A percentile compares a stretch with the other conserved stretches of the same genome.
phyloP scores from a whole-genome alignment of 2,888 invertebrate species.

The Drosophila buzzatii region DNA sequence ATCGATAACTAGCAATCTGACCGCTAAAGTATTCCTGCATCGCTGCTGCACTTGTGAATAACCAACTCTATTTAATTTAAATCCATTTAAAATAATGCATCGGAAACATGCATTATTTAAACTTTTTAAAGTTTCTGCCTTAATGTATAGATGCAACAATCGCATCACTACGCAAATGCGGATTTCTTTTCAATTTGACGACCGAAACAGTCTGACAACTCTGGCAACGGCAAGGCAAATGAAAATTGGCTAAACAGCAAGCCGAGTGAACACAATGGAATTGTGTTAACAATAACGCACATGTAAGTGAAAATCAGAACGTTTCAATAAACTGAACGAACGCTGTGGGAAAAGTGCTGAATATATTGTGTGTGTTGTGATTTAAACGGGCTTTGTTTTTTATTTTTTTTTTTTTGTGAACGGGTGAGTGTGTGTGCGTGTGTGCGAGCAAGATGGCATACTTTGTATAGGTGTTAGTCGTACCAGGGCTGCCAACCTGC shows the following conservation, averaged over 20 bases:
- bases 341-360: conserved; percentile 24
- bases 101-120: too few species aligned
- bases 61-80: neutral
- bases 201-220: conserved; percentile 39
- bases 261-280: conserved; percentile 65
- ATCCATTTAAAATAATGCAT: neutral
- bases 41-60: neutral
- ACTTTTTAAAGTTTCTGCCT: neutral
- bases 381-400: conserved; percentile 49
- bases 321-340: conserved; percentile 3
- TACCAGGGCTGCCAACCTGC: conserved; percentile 39
- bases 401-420: conserved; percentile 39
- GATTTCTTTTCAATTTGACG: conserved; percentile 22
- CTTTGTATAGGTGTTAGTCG: conserved; percentile 40
- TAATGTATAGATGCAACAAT: conserved; percentile 20
- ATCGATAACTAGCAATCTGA: conserved; percentile 11
- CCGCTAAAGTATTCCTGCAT: neutral
- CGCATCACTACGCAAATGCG: conserved; percentile 28
- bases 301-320: conserved; percentile 59
- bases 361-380: conserved; percentile 34
- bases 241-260: conserved; percentile 60
- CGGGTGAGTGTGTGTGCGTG: conserved; percentile 53
- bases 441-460: conserved; percentile 46
- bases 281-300: conserved; percentile 67
- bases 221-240: conserved; percentile 59